Conservation (phyloP, 2,797 vertebrate genomes). For the Cynopterus sphinx region DNA sequence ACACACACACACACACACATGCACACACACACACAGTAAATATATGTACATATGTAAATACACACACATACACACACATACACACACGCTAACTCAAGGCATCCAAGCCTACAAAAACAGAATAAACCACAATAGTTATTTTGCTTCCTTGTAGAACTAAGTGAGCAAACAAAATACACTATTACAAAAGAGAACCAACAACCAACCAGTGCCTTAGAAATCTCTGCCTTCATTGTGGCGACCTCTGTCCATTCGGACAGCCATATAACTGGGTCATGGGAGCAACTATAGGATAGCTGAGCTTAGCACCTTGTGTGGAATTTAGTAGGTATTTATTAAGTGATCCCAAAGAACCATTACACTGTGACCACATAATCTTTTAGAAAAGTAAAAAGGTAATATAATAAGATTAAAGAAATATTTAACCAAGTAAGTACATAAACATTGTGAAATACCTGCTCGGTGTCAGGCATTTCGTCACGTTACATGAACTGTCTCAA, state of each 20-base stretch:
- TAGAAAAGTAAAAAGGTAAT: conserved; percentile 8
- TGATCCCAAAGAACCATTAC: neutral
- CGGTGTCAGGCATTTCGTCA: neutral
- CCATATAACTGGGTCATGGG: neutral
- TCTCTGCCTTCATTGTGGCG: neutral
- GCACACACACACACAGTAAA: too few species aligned
- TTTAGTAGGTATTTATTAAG: neutral
- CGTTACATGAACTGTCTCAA: neutral
- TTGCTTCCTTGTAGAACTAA: neutral
- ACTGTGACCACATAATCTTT: neutral
- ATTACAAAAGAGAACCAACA: neutral
- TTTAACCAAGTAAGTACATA: conserved; percentile 1
- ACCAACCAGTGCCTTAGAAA: neutral
- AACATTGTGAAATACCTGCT: neutral
- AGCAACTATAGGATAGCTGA: neutral
- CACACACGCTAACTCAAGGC: neutral
- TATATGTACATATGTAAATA: neutral
- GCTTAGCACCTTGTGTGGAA: neutral
- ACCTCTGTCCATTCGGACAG: neutral
- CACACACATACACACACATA: neutral
- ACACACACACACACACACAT: neutral
- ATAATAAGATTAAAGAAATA: neutral
- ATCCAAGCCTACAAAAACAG: neutral
- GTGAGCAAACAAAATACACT: neutral
- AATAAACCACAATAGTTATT: neutral